phyloP scores from a whole-genome alignment of 2,113 vertebrate genomes.

The Charadrius vociferus region DNA sequence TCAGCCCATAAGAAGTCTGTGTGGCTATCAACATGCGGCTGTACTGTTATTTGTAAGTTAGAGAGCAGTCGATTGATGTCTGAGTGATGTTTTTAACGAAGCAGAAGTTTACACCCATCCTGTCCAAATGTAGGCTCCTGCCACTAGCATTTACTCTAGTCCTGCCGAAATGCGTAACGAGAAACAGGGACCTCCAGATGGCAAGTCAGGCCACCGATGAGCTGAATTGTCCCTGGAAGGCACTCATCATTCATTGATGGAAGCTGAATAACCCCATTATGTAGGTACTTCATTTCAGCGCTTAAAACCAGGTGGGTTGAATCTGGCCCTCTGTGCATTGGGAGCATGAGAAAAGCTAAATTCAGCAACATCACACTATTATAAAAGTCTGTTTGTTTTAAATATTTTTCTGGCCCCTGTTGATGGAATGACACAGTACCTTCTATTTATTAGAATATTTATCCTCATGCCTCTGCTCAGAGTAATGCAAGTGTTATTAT shows the following conservation, averaged over 20 bases:
- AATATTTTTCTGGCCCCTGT: background rate
- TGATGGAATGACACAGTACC: accelerated
- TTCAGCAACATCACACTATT: background rate
- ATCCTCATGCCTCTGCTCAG: background rate
- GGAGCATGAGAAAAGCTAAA: background rate
- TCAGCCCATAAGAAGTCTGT: background rate
- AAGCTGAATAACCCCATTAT: background rate
- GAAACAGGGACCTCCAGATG: conserved; percentile 6
- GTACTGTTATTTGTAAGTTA: background rate
- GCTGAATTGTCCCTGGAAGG: background rate
- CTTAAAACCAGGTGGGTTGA: conserved; percentile 7
- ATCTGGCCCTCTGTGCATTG: background rate
- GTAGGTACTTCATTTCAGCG: background rate
- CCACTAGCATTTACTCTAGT: background rate
- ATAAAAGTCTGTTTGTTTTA: background rate
- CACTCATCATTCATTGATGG: background rate
- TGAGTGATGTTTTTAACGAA: background rate
- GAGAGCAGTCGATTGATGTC: background rate
- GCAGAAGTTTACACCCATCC: background rate
- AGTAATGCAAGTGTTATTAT: background rate
- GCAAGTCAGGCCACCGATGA: background rate
- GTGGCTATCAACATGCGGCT: background rate
- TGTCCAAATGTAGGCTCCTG: background rate
- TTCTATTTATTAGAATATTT: background rate
- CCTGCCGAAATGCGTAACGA: background rate